phyloP scores from a whole-genome alignment of 2,797 vertebrate species.

The Neosilurus hyrtlii region DNA sequence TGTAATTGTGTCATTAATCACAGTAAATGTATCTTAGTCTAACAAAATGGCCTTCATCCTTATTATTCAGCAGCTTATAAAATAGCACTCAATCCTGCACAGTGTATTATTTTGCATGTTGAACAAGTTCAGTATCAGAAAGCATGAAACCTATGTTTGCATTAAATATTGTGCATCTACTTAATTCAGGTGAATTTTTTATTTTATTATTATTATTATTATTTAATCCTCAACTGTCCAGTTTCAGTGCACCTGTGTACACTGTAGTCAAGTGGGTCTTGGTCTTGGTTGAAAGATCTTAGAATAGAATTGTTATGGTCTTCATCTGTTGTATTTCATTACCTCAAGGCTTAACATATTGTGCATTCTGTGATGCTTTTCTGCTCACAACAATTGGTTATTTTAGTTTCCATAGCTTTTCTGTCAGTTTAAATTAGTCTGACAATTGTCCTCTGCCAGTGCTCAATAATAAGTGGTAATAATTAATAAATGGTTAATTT shows the following conservation, averaged over 20 bases:
- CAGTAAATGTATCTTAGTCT: slow-evolving; percentile 16
- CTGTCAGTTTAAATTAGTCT: neutral
- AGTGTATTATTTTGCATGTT: neutral
- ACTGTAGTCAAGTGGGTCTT: neutral
- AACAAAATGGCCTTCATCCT: neutral
- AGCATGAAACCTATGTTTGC: neutral
- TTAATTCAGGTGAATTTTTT: neutral
- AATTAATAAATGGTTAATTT: no score
- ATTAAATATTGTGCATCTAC: neutral
- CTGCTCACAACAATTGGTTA: neutral
- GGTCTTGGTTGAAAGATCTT: neutral
- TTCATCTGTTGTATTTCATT: no score
- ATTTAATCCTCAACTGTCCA: neutral
- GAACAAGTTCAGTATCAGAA: neutral
- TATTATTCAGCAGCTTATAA: slow-evolving; percentile 10
- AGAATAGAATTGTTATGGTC: neutral
- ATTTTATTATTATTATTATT: no score
- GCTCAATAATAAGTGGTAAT: no score
- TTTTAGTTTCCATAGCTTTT: neutral
- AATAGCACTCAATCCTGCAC: neutral
- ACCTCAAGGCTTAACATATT: no score
- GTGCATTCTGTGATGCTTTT: neutral
- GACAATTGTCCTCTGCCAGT: neutral
- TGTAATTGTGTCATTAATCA: slow-evolving; percentile 28
- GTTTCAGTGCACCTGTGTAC: neutral